These are phyloP conservation scores for Dicaeum eximium DNA, from an alignment of 2,113 vertebrate genomes.

Conservation along the genomic window DNA sequence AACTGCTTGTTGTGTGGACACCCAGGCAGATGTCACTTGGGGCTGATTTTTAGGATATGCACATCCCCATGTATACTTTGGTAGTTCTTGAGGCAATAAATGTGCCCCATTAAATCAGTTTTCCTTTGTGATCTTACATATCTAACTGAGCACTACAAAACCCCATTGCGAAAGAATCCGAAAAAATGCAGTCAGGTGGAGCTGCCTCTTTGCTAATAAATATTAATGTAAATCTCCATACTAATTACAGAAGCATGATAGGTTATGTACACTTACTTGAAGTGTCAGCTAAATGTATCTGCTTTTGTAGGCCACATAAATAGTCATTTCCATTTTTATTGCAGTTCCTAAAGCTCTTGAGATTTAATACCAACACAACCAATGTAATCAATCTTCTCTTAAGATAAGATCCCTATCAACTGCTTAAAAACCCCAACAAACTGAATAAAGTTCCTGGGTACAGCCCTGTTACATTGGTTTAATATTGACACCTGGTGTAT, in stretches of 20 bases:
- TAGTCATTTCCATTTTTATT: background rate
- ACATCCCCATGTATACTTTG: background rate
- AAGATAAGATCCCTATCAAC: background rate
- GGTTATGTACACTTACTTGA: background rate
- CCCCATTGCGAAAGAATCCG: background rate
- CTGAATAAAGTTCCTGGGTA: background rate
- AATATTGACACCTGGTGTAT: background rate
- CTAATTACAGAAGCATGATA: background rate
- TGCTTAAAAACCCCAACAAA: background rate
- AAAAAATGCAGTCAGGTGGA: background rate
- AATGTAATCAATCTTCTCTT: background rate
- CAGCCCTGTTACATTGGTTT: background rate
- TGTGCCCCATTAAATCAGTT: background rate
- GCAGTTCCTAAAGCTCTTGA: background rate
- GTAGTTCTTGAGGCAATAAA: background rate
- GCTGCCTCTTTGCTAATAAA: background rate
- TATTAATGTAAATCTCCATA: background rate
- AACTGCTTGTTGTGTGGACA: background rate
- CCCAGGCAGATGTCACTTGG: background rate
- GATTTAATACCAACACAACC: background rate
- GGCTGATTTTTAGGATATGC: background rate
- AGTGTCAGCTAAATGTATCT: background rate
- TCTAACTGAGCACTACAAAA: background rate
- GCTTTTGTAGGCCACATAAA: background rate
- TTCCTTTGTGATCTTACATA: background rate